Base-by-base conservation (phyloP, 2,888 invertebrate species). In the Agrilus mali region DNA sequence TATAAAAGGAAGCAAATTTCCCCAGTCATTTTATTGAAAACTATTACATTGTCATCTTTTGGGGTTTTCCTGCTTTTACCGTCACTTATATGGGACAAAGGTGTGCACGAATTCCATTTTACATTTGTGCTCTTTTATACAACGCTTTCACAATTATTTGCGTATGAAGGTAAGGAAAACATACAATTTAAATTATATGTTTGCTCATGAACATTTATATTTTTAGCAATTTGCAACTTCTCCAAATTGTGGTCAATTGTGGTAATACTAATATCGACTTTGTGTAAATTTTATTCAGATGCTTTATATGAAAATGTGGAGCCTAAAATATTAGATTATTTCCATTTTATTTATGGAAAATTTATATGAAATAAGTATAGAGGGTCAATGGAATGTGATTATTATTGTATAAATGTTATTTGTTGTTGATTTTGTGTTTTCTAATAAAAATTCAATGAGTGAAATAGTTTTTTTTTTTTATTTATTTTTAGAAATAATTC, bases 111-210 rank as follows among this genome's bases (percentile, higher is more conserved):
- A 7, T 54, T 72, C 10, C 80, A 80, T 57, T 69, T 74, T 47
- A 50, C 67, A 7, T 69, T 85, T 2, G 80, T 83, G 3, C 72
- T 74, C 44, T 66, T 73, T 0, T 85, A 85, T 56, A 77, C 77
- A 42, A 68, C 77, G 15, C 68, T 80, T 8, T 76, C 80, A 1
- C 73, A 79, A 46, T 64, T 77, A 31, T 73, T 76, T 46, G 75
- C 80, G 1, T 78, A 82, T 56, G 75, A 76, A 53, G 81, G 82
- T 81, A 61, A 37, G 10, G 3, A 7, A 37, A 10, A 22, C 33
- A 33, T 1, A 33, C 5, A 33, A 4, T 15, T 36, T n/a, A 15
- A 36, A 36, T 36, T 36, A n/a, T n/a, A n/a, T n/a, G n/a, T n/a
- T n/a, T n/a, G 8, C 7, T 13, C 5, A 36, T 36, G 4, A 16